Conservation (phyloP, 1,140 invertebrate species). For the Chironomus tepperi region DNA sequence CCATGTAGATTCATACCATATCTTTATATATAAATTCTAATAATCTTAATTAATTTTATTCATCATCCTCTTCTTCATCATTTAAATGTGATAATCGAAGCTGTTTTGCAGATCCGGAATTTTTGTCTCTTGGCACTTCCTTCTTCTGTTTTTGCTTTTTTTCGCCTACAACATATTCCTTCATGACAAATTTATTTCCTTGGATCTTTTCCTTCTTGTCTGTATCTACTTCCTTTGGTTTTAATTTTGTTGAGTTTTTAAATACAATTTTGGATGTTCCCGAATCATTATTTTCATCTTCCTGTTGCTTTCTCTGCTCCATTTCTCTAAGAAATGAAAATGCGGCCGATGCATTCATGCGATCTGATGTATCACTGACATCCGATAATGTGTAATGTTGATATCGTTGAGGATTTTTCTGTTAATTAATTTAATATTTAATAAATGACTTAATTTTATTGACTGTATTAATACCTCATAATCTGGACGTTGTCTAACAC, state of each 20-base stretch:
- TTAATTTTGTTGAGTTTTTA: constrained; percentile 2
- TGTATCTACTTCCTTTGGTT: not conserved
- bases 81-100: not conserved
- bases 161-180: not conserved
- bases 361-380: not conserved
- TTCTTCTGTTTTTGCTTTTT: not conserved
- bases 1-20: no score
- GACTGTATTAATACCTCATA: not conserved
- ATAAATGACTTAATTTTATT: not conserved
- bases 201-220: not conserved
- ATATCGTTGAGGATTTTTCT: not conserved
- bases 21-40: no score
- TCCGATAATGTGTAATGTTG: not conserved
- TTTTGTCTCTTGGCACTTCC: not conserved
- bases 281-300: not conserved
- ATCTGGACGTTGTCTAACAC: not conserved
- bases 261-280: not conserved
- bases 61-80: not conserved
- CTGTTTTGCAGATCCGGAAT: not conserved
- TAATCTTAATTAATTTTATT: not conserved
- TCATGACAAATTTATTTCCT: not conserved
- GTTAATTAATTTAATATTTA: not conserved
- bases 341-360: not conserved
- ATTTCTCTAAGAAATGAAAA: not conserved
- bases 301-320: not conserved